A percentile compares a stretch with the other conserved stretches of the same genome.
phyloP scores from a whole-genome alignment of 2,888 invertebrate genomes.

The Drosophila paranaensis region DNA sequence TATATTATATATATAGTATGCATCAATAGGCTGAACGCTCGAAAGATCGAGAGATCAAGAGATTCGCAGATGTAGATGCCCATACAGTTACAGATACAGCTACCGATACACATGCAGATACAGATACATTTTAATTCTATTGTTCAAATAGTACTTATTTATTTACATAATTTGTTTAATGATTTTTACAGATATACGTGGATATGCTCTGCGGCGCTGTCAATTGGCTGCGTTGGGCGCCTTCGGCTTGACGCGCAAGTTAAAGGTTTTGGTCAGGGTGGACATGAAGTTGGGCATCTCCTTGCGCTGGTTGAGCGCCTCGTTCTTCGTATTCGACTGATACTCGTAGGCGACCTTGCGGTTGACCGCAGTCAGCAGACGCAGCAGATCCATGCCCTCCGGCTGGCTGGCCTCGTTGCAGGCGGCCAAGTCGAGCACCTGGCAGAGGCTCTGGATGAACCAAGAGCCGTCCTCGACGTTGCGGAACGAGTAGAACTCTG shows the following conservation, averaged over 20 bases:
- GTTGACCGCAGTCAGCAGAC: conserved; percentile 87
- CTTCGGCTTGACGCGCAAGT: conserved; percentile 83
- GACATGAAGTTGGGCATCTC: conserved; percentile 89
- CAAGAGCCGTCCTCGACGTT: conserved; percentile 89
- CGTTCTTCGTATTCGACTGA: conserved; percentile 86
- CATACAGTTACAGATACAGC: too few species aligned
- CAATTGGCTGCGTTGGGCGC: conserved; percentile 21
- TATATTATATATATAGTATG: too few species aligned
- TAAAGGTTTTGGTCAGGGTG: conserved; percentile 87
- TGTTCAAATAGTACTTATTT: background rate
- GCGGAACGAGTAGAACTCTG: conserved; percentile 89
- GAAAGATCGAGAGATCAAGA: too few species aligned
- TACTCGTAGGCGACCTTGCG: conserved; percentile 88
- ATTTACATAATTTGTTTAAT: conserved; percentile 28
- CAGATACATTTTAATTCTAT: background rate
- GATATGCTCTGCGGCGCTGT: conserved; percentile 14
- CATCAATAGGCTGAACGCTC: too few species aligned
- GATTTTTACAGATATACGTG: background rate
- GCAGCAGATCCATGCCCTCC: conserved; percentile 86
- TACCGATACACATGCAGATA: conserved; percentile 10
- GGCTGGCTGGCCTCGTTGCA: conserved; percentile 84
- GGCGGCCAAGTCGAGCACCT: conserved; percentile 85
- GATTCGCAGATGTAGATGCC: background rate
- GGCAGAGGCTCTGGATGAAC: conserved; percentile 89
- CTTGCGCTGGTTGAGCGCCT: conserved; percentile 86